Evolutionary conservation across 2,888 invertebrate genomes (phyloP), one percentile per base, ranked within the genome.

Genomic region (Imbricaverruca yamaguchii): DNA sequence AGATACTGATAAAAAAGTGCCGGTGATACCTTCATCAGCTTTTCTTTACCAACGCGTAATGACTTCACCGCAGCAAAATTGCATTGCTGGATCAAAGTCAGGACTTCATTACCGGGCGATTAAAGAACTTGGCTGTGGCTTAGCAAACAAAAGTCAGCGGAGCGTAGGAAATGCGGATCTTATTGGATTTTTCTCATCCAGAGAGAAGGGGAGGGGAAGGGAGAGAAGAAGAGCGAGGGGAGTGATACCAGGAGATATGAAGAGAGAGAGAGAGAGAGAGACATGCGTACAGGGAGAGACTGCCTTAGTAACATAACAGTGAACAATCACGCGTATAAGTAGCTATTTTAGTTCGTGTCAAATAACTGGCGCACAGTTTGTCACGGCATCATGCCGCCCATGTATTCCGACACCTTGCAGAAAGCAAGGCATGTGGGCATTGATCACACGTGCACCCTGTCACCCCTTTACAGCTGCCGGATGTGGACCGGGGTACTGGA

Each of bases 341-440:
- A n/a, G n/a, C n/a, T n/a, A n/a, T n/a, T n/a, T n/a, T n/a, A n/a
- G n/a, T n/a, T n/a, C n/a, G n/a, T n/a, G n/a, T n/a, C n/a, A n/a
- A n/a, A n/a, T n/a, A n/a, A n/a, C n/a, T n/a, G n/a, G n/a, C n/a
- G n/a, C n/a, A n/a, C n/a, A n/a, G n/a, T n/a, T n/a, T n/a, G n/a
- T n/a, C n/a, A n/a, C n/a, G n/a, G n/a, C n/a, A n/a, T n/a, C n/a
- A n/a, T n/a, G n/a, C n/a, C n/a, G n/a, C n/a, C n/a, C n/a, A n/a
- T n/a, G n/a, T n/a, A n/a, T n/a, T n/a, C n/a, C n/a, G n/a, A n/a
- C n/a, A n/a, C n/a, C n/a, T n/a, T n/a, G n/a, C n/a, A n/a, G 85
- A 53, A 93, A 94, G 4, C 91, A 94, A 74, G 93, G 92, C 55
- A 91, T 94, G 65, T 98, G 85, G 98, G 98, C 87, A 96, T n/a